Evolutionary conservation across 2,888 invertebrate species (phyloP).

Genomic region (Monoplex corrugatus): DNA sequence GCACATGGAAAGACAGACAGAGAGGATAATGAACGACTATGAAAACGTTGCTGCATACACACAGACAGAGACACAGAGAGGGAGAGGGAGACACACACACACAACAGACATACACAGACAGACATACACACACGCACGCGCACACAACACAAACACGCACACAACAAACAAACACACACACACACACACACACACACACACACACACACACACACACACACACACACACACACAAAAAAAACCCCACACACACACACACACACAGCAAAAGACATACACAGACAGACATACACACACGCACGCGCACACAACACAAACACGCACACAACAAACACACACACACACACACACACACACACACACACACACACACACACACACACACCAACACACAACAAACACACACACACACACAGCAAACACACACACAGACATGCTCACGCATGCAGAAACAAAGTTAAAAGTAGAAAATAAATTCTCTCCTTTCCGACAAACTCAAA

Average conservation of each 20-base stretch:
- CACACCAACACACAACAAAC: not conserved
- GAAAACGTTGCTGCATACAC: too few relatives aligned
- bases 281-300: not conserved
- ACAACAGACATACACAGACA: not conserved
- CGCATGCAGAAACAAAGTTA: too few relatives aligned
- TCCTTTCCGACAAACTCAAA: too few relatives aligned
- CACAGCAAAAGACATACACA: too few relatives aligned
- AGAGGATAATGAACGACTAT: not conserved
- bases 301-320: not conserved
- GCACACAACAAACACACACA: not conserved
- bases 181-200: not conserved
- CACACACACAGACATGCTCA: too few relatives aligned
- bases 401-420: too few relatives aligned
- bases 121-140: not conserved
- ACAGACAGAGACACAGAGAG: not conserved
- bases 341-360: not conserved
- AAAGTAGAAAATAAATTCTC: too few relatives aligned
- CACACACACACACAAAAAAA: not conserved
- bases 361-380: not conserved
- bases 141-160: not conserved
- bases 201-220: conserved; percentile 30
- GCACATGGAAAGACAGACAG: too few relatives aligned
- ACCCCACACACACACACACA: too few relatives aligned
- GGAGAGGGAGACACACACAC: not conserved
- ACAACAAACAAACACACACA: not conserved